phyloP scores from a whole-genome alignment of 2,888 invertebrate species.

The Ceriagrion tenellum region DNA sequence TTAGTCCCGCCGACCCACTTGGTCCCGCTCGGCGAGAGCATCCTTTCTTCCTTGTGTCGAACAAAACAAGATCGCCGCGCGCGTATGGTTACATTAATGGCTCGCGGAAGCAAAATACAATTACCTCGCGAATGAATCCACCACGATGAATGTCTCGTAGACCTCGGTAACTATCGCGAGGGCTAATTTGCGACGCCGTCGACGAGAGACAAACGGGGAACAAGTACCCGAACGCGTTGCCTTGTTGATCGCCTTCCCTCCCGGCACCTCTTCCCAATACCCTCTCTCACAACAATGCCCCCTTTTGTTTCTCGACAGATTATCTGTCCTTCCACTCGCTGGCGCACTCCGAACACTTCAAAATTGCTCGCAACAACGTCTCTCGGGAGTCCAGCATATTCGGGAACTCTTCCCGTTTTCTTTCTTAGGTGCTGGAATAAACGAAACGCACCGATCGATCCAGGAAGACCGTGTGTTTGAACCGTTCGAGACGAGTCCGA shows the following conservation, averaged over 20 bases:
- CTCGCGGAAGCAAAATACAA: slow-evolving; percentile 13
- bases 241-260: not conserved
- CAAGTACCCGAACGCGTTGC: not conserved
- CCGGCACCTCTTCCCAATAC: not conserved
- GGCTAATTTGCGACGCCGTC: slow-evolving; percentile 44
- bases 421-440: not conserved
- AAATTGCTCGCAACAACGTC: not conserved
- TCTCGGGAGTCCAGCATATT: not conserved
- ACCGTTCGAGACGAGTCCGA: too few species aligned
- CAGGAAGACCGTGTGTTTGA: too few species aligned
- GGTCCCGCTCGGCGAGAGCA: not conserved
- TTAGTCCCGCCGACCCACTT: slow-evolving; percentile 3
- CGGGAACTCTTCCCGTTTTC: not conserved
- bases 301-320: not conserved
- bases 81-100: slow-evolving; percentile 6
- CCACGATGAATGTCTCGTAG: not conserved
- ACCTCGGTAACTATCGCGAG: slow-evolving; percentile 43
- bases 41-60: not conserved
- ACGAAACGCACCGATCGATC: too few species aligned
- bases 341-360: not conserved
- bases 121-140: slow-evolving; percentile 5
- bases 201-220: slow-evolving; percentile 35
- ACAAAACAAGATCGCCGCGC: not conserved
- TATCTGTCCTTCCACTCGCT: not conserved
- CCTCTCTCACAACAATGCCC: not conserved